Evolutionary conservation across 2,888 invertebrate genomes (phyloP).

Genomic region (Dexiosoma caninum): DNA sequence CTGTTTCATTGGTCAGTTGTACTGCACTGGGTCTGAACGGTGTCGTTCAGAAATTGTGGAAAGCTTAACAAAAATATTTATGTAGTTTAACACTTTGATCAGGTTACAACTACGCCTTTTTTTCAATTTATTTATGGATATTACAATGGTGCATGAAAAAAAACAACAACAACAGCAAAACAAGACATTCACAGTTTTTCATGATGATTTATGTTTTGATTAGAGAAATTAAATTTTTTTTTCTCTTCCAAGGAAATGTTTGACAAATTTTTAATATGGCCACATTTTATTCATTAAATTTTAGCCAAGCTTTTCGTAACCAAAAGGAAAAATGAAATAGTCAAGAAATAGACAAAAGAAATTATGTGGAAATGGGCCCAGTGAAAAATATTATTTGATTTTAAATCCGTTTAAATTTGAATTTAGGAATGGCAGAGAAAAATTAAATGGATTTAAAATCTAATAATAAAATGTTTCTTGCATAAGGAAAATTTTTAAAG

Average conservation of each 20-base stretch:
- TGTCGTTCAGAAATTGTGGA: constrained; percentile 55
- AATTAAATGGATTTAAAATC: no score
- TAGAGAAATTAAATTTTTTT: not conserved
- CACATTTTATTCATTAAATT: no score
- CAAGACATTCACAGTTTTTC: constrained; percentile 54
- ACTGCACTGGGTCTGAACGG: constrained; percentile 18
- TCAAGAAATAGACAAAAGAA: no score
- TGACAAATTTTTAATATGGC: constrained; percentile 26
- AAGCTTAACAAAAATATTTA: constrained; percentile 52
- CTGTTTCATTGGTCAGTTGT: not conserved
- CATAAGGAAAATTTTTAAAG: no score
- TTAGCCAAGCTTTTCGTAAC: no score
- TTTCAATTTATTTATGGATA: constrained; percentile 51
- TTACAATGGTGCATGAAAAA: constrained; percentile 52
- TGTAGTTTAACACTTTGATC: constrained; percentile 63
- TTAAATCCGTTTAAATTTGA: no score
- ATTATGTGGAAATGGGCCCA: no score
- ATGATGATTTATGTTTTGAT: constrained; percentile 57
- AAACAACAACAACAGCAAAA: constrained; percentile 48
- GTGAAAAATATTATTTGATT: no score
- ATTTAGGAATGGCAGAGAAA: no score
- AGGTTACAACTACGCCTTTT: constrained; percentile 61
- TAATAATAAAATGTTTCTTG: no score
- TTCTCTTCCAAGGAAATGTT: constrained; percentile 20
- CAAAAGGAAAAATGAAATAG: no score